Base-by-base conservation (phyloP, 2,797 vertebrate genomes). In the Miichthys miiuy region DNA sequence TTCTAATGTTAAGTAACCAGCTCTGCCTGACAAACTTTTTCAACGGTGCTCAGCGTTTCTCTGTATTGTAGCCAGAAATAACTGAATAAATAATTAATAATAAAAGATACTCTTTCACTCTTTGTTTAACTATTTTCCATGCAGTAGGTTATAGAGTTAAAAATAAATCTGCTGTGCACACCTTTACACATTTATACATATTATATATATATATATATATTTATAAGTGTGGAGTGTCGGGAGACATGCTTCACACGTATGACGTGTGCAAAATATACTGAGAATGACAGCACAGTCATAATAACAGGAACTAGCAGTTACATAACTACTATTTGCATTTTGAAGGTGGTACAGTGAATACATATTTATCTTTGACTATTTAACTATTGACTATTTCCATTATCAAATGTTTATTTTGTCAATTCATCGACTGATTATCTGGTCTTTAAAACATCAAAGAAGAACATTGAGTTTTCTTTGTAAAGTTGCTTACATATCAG, bases 1-100 rank as follows among this genome's bases (percentile, higher is more conserved):
- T 52, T 46, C 38, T 47, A 44, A 68, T 83, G 62, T 79, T 51
- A 76, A 87, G 50, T 68, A 75, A 77, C 42, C 62, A 62, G 64
- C 61, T 66, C 23, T 78, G 69, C 50, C 60, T 80, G 41, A 72
- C 67, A 54, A 54, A 23, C 54, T 64, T 54, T 60, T 80, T 73
- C 3, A 27, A 47, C 6, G 6, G 3, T 25, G 48, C 54, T 21
- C 42, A 46, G n/a, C 17, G 27, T 51, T 20, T 20, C 17, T 67
- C 13, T 68, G 34, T 50, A 70, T 63, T 2, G 25, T 16, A 23
- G 7, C 9, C 12, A 60, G 42, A 25, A 72, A 62, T 21, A 48
- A 14, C 38, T 10, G 13, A 46, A 44, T 20, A 4, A 20, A 18
- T 72, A 17, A 70, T 56, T 71, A n/a, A n/a, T n/a, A n/a, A n/a